Evolutionary conservation across 2,888 invertebrate species (phyloP), one percentile per base, ranked within the genome.

Genomic region (Tyria jacobaeae): DNA sequence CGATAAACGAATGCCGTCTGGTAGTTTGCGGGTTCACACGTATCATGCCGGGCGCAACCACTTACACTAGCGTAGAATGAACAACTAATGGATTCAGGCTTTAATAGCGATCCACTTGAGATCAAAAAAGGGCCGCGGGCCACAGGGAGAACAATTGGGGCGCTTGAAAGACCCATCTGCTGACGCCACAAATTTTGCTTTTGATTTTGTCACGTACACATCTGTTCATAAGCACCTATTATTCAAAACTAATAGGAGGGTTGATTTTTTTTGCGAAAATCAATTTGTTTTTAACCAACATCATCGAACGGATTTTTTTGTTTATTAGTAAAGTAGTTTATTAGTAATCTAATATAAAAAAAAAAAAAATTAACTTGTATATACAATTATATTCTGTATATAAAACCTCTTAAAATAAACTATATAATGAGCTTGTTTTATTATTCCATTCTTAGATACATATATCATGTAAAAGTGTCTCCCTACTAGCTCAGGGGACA

Each of bases 71-170:
- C 79, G 68, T 80, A 75, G 81, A 83, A 85, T 82, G 80, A 82
- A 80, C 81, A 83, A 79, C 83, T 84, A 85, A 85, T 87, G 81
- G 80, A 80, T 79, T 78, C 78, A 71, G 70, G 74, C 78, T 74
- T 81, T 78, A 85, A 83, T 82, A 80, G 76, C 76, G 72, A 74
- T 71, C 86, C 87, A 89, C 88, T 89, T 85, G 87, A 87, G 84
- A 76, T 85, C 76, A 84, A 85, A 86, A 82, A 66, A 72, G 72
- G 68, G 78, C 68, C 75, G 77, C 71, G 51, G 77, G 78, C 80
- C 78, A 78, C 78, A 57, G 78, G 80, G 81, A 62, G 78, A 83
- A 83, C 85, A 84, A 82, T 81, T 79, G 72, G 71, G 79, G 78
- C 76, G 79, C 82, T 71, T 57, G 76, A 69, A 63, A 59, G 37